Evolutionary conservation across 1,140 invertebrate genomes (phyloP).

Genomic region (Meloidogyne chitwoodi): DNA sequence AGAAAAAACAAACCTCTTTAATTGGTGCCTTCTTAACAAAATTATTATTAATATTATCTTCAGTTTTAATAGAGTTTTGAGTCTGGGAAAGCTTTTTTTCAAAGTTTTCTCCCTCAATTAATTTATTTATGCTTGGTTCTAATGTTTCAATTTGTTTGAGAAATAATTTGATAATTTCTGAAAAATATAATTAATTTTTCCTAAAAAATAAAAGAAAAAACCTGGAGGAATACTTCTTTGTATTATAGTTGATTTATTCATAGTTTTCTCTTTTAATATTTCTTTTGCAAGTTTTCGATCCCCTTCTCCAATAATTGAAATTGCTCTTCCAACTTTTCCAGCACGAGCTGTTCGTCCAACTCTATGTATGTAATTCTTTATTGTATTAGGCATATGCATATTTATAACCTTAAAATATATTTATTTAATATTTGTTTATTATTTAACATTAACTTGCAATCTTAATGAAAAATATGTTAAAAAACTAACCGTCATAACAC

Average conservation of each 20-base stretch:
- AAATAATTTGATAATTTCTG: constrained; percentile 7
- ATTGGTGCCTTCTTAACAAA: background rate
- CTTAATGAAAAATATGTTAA: no score
- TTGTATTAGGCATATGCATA: constrained; percentile 84
- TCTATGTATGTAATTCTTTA: constrained; percentile 92
- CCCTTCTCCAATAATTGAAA: constrained; percentile 85
- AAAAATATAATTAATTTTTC: background rate
- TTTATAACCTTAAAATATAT: constrained; percentile 72
- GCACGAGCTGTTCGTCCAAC: constrained; percentile 90
- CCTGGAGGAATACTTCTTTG: constrained; percentile 76
- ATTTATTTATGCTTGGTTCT: constrained; percentile 13
- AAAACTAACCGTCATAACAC: constrained; percentile 78
- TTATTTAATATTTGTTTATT: background rate
- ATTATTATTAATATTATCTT: background rate
- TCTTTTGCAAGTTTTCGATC: constrained; percentile 85
- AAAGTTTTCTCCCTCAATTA: constrained; percentile 10
- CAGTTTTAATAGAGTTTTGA: constrained; percentile 3
- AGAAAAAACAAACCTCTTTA: background rate
- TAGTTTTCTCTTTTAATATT: constrained; percentile 72
- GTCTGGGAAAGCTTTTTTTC: background rate
- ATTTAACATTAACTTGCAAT: no score
- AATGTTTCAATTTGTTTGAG: background rate
- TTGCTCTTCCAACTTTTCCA: constrained; percentile 70
- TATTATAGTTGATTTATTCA: constrained; percentile 70
- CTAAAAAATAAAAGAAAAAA: constrained; percentile 38